Base-by-base conservation (phyloP, 2,797 vertebrate genomes). In the Sylvia borin region DNA sequence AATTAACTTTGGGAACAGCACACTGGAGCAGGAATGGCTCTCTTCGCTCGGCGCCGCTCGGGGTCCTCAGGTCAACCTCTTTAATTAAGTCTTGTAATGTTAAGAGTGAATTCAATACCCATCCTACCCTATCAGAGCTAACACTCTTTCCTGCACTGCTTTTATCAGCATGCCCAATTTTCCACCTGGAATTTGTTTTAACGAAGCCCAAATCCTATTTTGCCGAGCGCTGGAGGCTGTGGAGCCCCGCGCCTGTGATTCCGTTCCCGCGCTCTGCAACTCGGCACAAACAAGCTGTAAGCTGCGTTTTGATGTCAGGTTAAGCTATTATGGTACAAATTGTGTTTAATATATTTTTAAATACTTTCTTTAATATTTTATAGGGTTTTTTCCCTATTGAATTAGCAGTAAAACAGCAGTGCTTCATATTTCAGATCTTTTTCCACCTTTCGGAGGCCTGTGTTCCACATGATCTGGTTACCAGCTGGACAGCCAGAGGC, bases 291-390 rank as follows among this genome's bases (percentile, higher is more conserved):
- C 95, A 95, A 94, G 80, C 93, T 76, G 61, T 65, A 85, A 76
- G 86, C 81, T 85, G 85, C 10, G 26, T 95, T 94, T 68, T 95
- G 96, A 96, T 90, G 93, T 91, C 88, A 88, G 85, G 94, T 92
- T 93, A 93, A 95, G 70, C 81, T 89, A 85, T 97, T 97, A 95
- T 78, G 95, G 94, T 96, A 97, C 97, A 97, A 97, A 97, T 95
- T 97, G 79, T 95, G 93, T 97, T 97, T 96, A 94, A 96, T 97
- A 97, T 95, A 97, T 97, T 97, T 93, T 95, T 93, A 96, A 96
- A 90, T 97, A 95, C 96, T 95, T 97, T 93, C 96, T 97, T 97
- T 97, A 97, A 93, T 97, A 95, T 97, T 97, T 97, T 97, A 97
- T 96, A 94, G 90, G 74, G 1, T 2, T 95, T 97, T 95, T 97